Conservation (phyloP, 2,797 vertebrate genomes). For the Emydoidea blandingii region DNA sequence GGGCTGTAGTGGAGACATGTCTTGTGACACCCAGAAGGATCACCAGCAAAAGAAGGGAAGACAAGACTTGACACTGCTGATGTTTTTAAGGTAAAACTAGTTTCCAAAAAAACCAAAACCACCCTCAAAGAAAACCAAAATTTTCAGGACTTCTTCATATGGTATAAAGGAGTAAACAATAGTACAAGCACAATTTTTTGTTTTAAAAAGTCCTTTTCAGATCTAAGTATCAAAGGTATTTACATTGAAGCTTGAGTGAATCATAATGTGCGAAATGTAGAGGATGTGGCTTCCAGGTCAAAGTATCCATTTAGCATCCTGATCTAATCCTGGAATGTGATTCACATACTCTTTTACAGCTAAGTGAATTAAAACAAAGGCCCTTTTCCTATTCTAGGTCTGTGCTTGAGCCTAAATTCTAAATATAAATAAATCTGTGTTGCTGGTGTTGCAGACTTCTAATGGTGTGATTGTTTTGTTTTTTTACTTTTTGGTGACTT, state of each 20-base stretch:
- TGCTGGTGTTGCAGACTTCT: neutral
- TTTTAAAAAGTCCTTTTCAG: neutral
- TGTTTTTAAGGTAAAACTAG: neutral
- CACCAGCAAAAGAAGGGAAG: neutral
- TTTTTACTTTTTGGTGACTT: neutral
- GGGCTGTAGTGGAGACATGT: too few relatives aligned
- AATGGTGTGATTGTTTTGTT: neutral
- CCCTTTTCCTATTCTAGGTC: neutral
- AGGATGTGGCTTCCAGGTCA: neutral
- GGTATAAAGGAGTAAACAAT: neutral
- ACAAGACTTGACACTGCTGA: neutral
- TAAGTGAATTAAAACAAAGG: neutral
- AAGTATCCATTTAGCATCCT: neutral
- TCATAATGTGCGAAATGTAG: neutral
- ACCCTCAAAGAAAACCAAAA: neutral
- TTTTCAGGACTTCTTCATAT: neutral
- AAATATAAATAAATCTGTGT: neutral
- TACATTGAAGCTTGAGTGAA: neutral
- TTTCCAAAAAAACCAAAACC: neutral
- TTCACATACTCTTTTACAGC: neutral
- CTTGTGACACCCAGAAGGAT: neutral
- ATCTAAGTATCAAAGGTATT: neutral
- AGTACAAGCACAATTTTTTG: neutral
- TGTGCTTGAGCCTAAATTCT: neutral
- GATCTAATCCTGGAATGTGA: neutral